Base-by-base conservation (phyloP, 2,888 invertebrate species). In the Drosophila histrio region DNA sequence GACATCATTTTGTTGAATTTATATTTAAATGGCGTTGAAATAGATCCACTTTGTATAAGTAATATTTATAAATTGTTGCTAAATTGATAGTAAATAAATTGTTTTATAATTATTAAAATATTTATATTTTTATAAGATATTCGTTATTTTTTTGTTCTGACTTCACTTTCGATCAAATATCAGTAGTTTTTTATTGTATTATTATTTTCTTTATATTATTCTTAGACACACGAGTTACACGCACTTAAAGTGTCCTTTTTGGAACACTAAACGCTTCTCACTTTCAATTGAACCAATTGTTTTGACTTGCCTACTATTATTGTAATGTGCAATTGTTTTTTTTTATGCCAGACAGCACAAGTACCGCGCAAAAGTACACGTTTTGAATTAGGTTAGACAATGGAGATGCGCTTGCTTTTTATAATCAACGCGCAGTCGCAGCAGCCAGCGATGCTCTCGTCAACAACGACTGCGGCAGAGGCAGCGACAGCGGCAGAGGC, bases 321-420 rank as follows among this genome's bases (percentile, higher is more conserved):
- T 56, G 30, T 50, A 13, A 58, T 44, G 28, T 61, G 46, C 43
- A 58, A 69, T 52, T 62, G 47, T 49, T 62, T n/a, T 56, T 47
- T 54, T 34, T 24, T 49, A 57, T 60, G 61, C 62, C 70, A 59
- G 44, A 71, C 62, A 82, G 73, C 65, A 67, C 64, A 58, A 77
- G 73, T 68, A 79, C 87, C 89, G 88, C 81, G 89, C 89, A 75
- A 52, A 82, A 80, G 88, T 87, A 89, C 87, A 87, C 85, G 88
- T 72, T 85, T 88, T 85, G 87, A 88, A 89, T 88, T 89, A 88
- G 89, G 89, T 80, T 88, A 80, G 75, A 83, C 71, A 76, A 74
- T 83, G 75, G 89, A 82, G 87, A 85, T 80, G 83, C 88, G 87
- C 79, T 73, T 75, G 85, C 89, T 89, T 88, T 87, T 88, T 88